Conservation (phyloP, 2,113 vertebrate species). For the Tragelaphus strepsiceros region DNA sequence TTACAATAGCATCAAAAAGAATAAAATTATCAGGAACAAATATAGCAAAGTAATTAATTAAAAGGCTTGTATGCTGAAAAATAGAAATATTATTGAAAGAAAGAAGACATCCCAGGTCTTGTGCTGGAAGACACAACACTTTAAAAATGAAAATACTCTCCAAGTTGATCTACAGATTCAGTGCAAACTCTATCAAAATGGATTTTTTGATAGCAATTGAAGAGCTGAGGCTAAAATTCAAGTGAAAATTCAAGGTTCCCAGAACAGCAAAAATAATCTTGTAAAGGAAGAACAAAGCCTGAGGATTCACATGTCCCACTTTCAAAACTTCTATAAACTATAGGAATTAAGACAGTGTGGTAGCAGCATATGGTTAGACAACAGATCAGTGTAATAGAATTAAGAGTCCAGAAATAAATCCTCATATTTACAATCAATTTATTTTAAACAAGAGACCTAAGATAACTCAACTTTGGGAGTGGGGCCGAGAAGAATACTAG, state of each 20-base stretch:
- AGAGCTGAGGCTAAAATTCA: background rate
- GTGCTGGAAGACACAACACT: background rate
- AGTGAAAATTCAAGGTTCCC: background rate
- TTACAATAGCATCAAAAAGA: background rate
- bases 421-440: background rate
- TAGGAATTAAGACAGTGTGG: background rate
- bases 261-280: background rate
- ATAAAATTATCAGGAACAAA: background rate
- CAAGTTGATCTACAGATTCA: background rate
- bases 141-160: background rate
- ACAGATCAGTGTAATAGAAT: background rate
- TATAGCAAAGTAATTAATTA: background rate
- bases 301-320: background rate
- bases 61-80: background rate
- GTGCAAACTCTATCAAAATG: background rate
- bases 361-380: background rate
- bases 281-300: background rate
- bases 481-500: background rate
- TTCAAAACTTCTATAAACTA: background rate
- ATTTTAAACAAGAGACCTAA: too few species aligned
- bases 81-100: background rate
- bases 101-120: background rate
- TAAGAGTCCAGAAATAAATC: background rate
- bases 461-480: too few species aligned
- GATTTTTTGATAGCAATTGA: background rate